Evolutionary conservation across 2,797 vertebrate genomes (phyloP).

Genomic region (Pangasius djambal): DNA sequence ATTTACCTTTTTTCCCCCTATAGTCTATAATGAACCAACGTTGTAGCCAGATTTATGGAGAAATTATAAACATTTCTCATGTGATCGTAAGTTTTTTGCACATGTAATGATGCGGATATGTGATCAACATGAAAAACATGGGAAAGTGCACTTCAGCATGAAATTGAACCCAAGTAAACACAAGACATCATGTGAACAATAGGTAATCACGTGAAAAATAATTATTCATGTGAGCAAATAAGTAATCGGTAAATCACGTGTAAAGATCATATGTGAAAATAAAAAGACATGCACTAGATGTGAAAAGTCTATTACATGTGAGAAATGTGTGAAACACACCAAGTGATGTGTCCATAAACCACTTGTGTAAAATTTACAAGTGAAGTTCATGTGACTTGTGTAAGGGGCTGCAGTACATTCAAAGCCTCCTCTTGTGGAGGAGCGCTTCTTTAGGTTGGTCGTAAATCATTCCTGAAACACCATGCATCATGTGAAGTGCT

Average conservation of each 20-base stretch:
- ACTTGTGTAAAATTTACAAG: background rate
- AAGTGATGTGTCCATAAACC: background rate
- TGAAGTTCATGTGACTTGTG: background rate
- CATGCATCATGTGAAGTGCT: background rate
- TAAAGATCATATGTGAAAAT: background rate
- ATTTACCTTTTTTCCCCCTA: background rate
- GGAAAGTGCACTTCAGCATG: background rate
- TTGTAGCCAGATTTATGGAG: background rate
- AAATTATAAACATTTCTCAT: background rate
- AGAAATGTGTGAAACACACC: background rate
- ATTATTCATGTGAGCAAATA: background rate
- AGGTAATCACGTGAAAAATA: background rate
- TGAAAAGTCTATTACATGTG: background rate
- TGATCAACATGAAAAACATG: background rate
- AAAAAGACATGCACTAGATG: background rate
- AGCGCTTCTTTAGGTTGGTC: slow-evolving; percentile 17
- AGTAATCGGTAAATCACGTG: background rate
- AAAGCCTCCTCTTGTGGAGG: slow-evolving; percentile 18
- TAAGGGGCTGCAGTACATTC: slow-evolving; percentile 7
- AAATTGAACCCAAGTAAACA: background rate
- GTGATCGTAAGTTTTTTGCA: background rate
- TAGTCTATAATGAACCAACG: background rate
- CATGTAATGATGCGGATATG: background rate
- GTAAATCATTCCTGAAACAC: slow-evolving; percentile 41
- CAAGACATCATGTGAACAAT: background rate